phyloP scores from a whole-genome alignment of 1,140 invertebrate species.

The Calephelis virginiensis region DNA sequence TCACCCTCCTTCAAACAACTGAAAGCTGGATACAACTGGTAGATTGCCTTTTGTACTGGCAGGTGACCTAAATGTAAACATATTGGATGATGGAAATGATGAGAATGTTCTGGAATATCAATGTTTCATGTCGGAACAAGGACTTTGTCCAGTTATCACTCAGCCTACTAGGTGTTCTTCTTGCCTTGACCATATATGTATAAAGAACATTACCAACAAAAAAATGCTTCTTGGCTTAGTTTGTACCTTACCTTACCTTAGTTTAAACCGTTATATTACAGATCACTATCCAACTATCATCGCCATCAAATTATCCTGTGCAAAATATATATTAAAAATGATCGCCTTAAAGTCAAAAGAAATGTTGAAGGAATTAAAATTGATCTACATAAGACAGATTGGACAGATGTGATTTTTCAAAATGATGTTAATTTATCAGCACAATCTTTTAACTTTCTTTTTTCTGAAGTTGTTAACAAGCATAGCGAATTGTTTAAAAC shows the following conservation, averaged over 20 bases:
- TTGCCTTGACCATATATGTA: slow-evolving; percentile 30
- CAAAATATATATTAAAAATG: not conserved
- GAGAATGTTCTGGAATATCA: slow-evolving; percentile 22
- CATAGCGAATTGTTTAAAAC: not conserved
- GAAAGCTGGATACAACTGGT: slow-evolving; percentile 9
- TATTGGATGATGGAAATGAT: slow-evolving; percentile 15
- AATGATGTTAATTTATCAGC: too few relatives aligned
- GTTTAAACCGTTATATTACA: slow-evolving; percentile 22
- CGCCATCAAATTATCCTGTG: not conserved
- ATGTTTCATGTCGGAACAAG: too few relatives aligned
- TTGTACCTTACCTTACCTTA: too few relatives aligned
- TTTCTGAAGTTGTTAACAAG: too few relatives aligned
- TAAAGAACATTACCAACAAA: slow-evolving; percentile 7
- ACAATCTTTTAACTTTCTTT: too few relatives aligned
- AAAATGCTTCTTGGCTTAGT: slow-evolving; percentile 15
- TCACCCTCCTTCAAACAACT: slow-evolving; percentile 28
- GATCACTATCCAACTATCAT: slow-evolving; percentile 23
- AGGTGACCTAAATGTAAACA: slow-evolving; percentile 30
- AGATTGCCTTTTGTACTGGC: too few relatives aligned
- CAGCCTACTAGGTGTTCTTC: slow-evolving; percentile 25
- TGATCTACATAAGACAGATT: too few relatives aligned
- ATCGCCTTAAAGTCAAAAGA: not conserved
- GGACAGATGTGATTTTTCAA: too few relatives aligned
- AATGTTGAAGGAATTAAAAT: slow-evolving; percentile 20
- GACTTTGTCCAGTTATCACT: slow-evolving; percentile 27